Conservation (phyloP, 2,888 invertebrate genomes). For the Pseudeuparius sepicola region DNA sequence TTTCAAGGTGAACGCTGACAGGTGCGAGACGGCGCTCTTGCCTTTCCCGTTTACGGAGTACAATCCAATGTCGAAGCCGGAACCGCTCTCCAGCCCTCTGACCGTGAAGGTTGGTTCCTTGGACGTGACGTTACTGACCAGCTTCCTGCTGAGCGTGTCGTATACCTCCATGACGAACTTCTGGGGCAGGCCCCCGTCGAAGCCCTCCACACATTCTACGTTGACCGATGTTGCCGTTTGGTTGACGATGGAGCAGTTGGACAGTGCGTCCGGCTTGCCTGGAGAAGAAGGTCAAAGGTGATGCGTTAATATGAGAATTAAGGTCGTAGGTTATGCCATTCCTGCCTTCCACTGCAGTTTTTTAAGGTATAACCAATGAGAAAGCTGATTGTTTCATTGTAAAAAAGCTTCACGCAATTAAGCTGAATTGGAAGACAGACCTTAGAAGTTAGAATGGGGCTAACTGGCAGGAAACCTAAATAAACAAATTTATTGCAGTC, state of each 20-base stretch:
- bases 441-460: too few species aligned
- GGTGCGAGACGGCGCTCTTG: slow-evolving; percentile 51
- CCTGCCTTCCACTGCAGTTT: too few species aligned
- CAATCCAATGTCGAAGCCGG: slow-evolving; percentile 56
- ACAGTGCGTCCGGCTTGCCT: slow-evolving; percentile 65
- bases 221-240: slow-evolving; percentile 62
- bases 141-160: slow-evolving; percentile 42
- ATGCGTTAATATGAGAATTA: too few species aligned
- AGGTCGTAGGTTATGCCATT: too few species aligned
- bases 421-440: too few species aligned
- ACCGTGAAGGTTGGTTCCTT: slow-evolving; percentile 55
- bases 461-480: too few species aligned
- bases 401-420: too few species aligned
- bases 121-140: slow-evolving; percentile 49
- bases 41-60: slow-evolving; percentile 66
- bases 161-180: slow-evolving; percentile 64
- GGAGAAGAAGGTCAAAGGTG: too few species aligned
- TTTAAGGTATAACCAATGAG: too few species aligned
- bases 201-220: slow-evolving; percentile 65
- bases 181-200: slow-evolving; percentile 66
- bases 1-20: slow-evolving; percentile 62
- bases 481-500: too few species aligned
- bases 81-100: slow-evolving; percentile 55
- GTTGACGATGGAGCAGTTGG: slow-evolving; percentile 64
- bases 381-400: too few species aligned